Base-by-base conservation (phyloP, 2,888 invertebrate species). In the Drosophila paracracens region DNA sequence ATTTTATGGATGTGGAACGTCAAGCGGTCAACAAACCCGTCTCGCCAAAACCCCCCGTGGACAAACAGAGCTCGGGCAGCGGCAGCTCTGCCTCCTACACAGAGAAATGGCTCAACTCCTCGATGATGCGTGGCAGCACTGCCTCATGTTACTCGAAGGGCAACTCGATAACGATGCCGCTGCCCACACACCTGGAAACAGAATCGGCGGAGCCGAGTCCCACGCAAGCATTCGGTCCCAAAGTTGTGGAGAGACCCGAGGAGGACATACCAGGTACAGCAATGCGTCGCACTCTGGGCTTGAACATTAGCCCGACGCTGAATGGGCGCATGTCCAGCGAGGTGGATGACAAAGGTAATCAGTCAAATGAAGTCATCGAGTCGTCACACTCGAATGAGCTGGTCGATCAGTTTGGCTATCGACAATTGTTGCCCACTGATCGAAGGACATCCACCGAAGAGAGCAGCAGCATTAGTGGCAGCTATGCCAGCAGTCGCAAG, bases 171-270 rank as follows among this genome's bases (percentile, higher is more conserved):
- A 72, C 87, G 0, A 66, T 90, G 53, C 89, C 90, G 40, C 69
- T 92, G 70, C 91, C 92, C 6, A 91, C 92, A 40, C 92, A 92
- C 43, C 69, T 91, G 70, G 92, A 92, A 72, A 81, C 87, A 4
- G 92, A 92, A 18, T 92, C 92, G 2, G 91, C 91, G 1, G 91
- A 92, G 52, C 91, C 92, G 6, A 91, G 93, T 82, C 91, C 93
- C 31, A 91, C 92, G 0, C 94, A 94, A 69, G 94, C 94, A 0
- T 94, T 94, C 82, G 94, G 94, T 0, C 94, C 94, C 0, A 94
- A 94, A 79, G 88, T 94, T 18, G 91, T 91, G 59, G 71, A 77
- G 10, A 80, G 40, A 27, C 85, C 83, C 29, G 78, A 81, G 0
- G 94, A 94, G 81, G 92, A 92, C 60, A 92, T 93, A 16, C 93